phyloP scores from a whole-genome alignment of 35 echinoderm and acorn worm species.

The Holothuria glaberrima region DNA sequence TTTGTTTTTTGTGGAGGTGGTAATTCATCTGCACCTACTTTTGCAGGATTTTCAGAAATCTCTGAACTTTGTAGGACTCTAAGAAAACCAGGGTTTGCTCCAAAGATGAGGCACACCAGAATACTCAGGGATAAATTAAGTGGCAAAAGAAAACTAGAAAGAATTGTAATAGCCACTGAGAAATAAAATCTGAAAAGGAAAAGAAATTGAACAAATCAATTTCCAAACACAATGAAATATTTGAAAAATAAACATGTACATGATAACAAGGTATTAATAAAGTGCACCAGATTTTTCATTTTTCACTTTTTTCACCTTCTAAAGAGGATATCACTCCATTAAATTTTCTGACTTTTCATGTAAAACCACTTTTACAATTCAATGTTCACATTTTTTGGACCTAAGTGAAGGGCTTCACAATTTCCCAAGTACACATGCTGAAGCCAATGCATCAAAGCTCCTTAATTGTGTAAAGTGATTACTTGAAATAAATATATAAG shows the following conservation, averaged over 20 bases:
- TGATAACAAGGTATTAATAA: too few relatives aligned
- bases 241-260: neutral
- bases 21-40: neutral
- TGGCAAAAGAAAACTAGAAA: slow-evolving; percentile 3
- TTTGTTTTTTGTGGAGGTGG: neutral
- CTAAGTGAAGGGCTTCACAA: too few relatives aligned
- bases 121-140: slow-evolving; percentile 36
- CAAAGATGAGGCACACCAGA: slow-evolving; percentile 35
- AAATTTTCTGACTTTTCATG: too few relatives aligned
- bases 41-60: neutral
- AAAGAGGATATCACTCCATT: too few relatives aligned
- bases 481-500: too few relatives aligned
- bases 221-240: neutral
- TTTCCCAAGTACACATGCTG: too few relatives aligned
- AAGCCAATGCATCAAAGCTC: too few relatives aligned
- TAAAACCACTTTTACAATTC: too few relatives aligned
- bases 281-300: too few relatives aligned
- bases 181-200: slow-evolving; percentile 12
- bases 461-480: too few relatives aligned
- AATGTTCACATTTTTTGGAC: too few relatives aligned
- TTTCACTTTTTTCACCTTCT: too few relatives aligned
- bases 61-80: neutral
- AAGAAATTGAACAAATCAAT: neutral
- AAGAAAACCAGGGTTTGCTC: slow-evolving; percentile 24
- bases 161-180: neutral